These are phyloP conservation scores for Agrilus mali DNA, from an alignment of 2,888 invertebrate genomes.

Conservation along the genomic window DNA sequence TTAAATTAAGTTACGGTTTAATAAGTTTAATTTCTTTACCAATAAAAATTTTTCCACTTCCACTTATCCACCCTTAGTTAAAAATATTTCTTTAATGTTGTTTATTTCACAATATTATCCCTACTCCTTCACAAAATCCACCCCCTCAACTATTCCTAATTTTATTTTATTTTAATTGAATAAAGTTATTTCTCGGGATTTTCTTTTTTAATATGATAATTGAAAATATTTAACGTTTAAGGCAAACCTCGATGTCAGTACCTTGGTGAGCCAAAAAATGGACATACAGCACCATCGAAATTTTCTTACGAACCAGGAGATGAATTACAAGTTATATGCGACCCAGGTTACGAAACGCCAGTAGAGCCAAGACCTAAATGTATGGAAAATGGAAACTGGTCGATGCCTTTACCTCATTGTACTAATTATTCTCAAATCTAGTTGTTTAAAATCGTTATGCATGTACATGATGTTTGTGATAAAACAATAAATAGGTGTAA, in stretches of 20 bases:
- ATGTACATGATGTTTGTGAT: conserved; percentile 17
- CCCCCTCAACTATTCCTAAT: too few species aligned
- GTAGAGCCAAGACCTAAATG: conserved; percentile 43
- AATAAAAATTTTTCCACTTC: too few species aligned
- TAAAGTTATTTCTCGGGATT: too few species aligned
- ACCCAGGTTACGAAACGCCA: conserved; percentile 46
- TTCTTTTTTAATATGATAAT: neutral
- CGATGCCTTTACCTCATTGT: conserved; percentile 52
- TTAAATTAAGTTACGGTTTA: too few species aligned
- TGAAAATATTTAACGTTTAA: conserved; percentile 22
- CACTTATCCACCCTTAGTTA: too few species aligned
- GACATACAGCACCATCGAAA: conserved; percentile 55
- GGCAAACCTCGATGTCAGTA: conserved; percentile 63
- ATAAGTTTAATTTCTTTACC: too few species aligned
- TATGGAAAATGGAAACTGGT: conserved; percentile 55
- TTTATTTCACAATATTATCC: too few species aligned
- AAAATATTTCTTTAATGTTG: too few species aligned
- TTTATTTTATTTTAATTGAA: too few species aligned
- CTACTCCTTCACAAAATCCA: too few species aligned
- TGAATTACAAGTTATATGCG: conserved; percentile 54
- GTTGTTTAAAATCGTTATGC: conserved; percentile 9
- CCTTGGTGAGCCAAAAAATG: conserved; percentile 59
- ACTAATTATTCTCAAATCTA: conserved; percentile 42
- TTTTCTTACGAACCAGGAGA: conserved; percentile 65
- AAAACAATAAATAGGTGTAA: conserved; percentile 6